These are phyloP conservation scores for Sicus ferrugineus DNA, from an alignment of 2,888 invertebrate species.

Conservation along the genomic window DNA sequence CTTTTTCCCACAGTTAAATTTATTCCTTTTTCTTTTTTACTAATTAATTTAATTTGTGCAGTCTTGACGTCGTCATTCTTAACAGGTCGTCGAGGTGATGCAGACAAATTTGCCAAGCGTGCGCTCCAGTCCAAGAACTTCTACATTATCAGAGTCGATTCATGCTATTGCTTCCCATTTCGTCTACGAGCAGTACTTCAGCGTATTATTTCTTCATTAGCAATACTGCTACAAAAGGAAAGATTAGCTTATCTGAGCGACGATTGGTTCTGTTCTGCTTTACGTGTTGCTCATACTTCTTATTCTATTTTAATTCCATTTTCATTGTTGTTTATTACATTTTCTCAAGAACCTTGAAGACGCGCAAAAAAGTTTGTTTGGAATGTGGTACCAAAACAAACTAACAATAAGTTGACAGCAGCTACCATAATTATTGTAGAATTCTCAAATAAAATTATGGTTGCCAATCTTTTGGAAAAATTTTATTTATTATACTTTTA, in stretches of 20 bases:
- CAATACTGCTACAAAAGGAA: not conserved
- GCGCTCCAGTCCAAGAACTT: not conserved
- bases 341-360: too few relatives aligned
- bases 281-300: constrained; percentile 5
- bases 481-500: too few relatives aligned
- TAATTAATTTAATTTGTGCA: constrained; percentile 13
- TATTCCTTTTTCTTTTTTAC: constrained; percentile 8
- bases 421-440: too few relatives aligned
- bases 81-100: not conserved
- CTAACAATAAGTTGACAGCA: not conserved
- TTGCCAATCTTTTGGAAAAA: too few relatives aligned
- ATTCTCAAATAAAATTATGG: not conserved
- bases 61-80: not conserved
- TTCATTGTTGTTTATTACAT: constrained; percentile 2
- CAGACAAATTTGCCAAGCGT: not conserved
- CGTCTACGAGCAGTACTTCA: not conserved
- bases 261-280: not conserved
- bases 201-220: not conserved
- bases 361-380: not conserved
- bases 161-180: not conserved
- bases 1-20: constrained; percentile 31
- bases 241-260: constrained; percentile 8
- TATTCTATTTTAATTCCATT: too few relatives aligned
- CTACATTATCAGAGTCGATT: constrained; percentile 3
- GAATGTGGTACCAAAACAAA: constrained; percentile 1